Base-by-base conservation (phyloP, 2,888 invertebrate species). In the Auanema sp. region DNA sequence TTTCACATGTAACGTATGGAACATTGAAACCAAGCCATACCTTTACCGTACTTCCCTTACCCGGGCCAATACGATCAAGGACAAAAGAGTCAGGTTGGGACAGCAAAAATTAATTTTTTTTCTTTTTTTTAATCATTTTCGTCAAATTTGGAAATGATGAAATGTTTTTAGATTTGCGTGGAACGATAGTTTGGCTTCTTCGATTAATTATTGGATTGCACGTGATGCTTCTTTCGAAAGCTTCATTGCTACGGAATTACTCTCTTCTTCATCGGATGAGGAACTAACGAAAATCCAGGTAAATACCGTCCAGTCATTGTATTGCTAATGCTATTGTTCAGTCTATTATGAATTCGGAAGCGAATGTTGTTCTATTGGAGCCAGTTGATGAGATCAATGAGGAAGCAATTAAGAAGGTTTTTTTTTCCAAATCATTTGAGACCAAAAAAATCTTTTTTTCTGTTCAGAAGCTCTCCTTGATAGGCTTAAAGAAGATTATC, bases 21-120 rank as follows among this genome's bases (percentile, higher is more conserved):
- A 73, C 49, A 75, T 77, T 16, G 80, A 82, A 57, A 50, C 60
- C 11, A 64, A 78, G 24, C 76, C 81, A 18, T 74, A 71, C 64
- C 75, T 53, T 65, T 81, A 79, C 65, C 69, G 79, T 42, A 75
- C 79, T 21, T 75, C 78, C 1, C 60, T 82, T 57, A 81, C 79
- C 16, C 75, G 75, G 56, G 77, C 79, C 21, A 82, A 78, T 68
- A 67, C 59, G 4, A 47, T 63, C 49, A 73, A 72, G 53, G 79
- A 80, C 57, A 65, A 71, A 43, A 68, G 77, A 43, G 75, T 77
- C 25, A 69, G 79, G 62, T 79, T 58, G 40, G 65, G 33, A 3
- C 23, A 21, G 24, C 14, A 16, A 21, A 16, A 18, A n/a, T 55
- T 16, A 47, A 52, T 23, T 50, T 23, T n/a, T 23, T 33, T 56